Evolutionary conservation across 2,113 vertebrate genomes (phyloP), one percentile per base, ranked within the genome.

Genomic region (Cryptotis parvus): DNA sequence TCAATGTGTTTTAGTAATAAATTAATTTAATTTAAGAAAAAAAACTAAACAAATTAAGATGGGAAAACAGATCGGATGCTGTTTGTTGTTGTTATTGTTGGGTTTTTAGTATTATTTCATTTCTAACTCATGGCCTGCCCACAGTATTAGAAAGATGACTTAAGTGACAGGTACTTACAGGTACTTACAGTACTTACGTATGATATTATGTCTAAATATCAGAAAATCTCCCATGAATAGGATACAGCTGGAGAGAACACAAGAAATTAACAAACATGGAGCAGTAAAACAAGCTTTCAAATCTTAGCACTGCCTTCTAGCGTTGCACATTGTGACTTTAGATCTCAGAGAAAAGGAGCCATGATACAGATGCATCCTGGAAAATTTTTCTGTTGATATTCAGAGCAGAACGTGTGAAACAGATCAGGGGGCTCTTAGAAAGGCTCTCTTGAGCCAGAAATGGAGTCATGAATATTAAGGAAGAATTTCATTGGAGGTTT

Each of bases 201-300:
- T n/a, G n/a, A n/a, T n/a, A n/a, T n/a, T n/a, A 33, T 41, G 9
- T 39, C 20, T 77, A 93, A 66, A 26, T 86, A 81, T 77, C 45
- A 33, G 58, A 24, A 33, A 85, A 61, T 69, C 15, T 92, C 37
- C 85, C 84, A 89, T 87, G 78, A 9, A 52, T 26, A 41, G 58
- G 4, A 76, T 61, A 7, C 41, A 86, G 24, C 11, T 87, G 33
- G 9, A 85, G 14, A 84, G 82, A 31, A 33, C 45, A 65, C 20
- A 68, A 72, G 16, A 80, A 61, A 89, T 87, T 69, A 76, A 80
- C 77, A 85, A 94, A 74, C 9, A 65, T 24, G 20, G 43, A 92
- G 33, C 86, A 77, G 73, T 39, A 49, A 76, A 90, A 66, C 37
- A 39, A 79, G n/a, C 65, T 29, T 41, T 65, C 37, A 63, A 76